Evolutionary conservation across 2,888 invertebrate species (phyloP).

Genomic region (Zonitis immaculata): DNA sequence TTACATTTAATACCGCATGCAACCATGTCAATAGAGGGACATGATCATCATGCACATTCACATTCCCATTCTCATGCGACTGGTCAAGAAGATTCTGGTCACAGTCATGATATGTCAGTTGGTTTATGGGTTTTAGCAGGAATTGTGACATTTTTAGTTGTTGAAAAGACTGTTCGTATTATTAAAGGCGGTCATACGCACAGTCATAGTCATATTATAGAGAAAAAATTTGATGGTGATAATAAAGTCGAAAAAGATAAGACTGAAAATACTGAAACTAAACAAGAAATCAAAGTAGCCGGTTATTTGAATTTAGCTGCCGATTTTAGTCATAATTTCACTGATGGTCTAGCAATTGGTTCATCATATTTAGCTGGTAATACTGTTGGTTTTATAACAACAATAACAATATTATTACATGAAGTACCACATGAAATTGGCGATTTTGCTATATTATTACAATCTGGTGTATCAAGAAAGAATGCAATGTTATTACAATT

Average conservation of each 20-base stretch:
- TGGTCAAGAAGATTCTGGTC: conserved; percentile 52
- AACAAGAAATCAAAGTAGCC: conserved; percentile 67
- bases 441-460: conserved; percentile 97
- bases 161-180: conserved; percentile 88
- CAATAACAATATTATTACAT: conserved; percentile 92
- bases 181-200: conserved; percentile 67
- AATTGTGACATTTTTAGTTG: conserved; percentile 84
- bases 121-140: conserved; percentile 94
- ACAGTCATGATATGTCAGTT: conserved; percentile 78
- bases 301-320: conserved; percentile 97
- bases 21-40: conserved; percentile 55
- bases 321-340: conserved; percentile 98
- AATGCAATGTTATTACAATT: conserved; percentile 95
- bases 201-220: conserved; percentile 63
- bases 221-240: conserved; percentile 20
- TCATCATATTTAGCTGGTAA: conserved; percentile 93
- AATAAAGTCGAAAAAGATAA: conserved; percentile 24
- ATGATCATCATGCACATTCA: conserved; percentile 40
- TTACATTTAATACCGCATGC: conserved; percentile 98
- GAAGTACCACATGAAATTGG: conserved; percentile 99
- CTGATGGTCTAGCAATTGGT: conserved; percentile 98
- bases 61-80: conserved; percentile 52
- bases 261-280: conserved; percentile 46
- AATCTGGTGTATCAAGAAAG: conserved; percentile 89
- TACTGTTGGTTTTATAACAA: conserved; percentile 83